Percentiles rank a stretch among this genome's conserved stretches.
phyloP scores from a whole-genome alignment of 2,113 vertebrate genomes.

The Gymnarchus niloticus region DNA sequence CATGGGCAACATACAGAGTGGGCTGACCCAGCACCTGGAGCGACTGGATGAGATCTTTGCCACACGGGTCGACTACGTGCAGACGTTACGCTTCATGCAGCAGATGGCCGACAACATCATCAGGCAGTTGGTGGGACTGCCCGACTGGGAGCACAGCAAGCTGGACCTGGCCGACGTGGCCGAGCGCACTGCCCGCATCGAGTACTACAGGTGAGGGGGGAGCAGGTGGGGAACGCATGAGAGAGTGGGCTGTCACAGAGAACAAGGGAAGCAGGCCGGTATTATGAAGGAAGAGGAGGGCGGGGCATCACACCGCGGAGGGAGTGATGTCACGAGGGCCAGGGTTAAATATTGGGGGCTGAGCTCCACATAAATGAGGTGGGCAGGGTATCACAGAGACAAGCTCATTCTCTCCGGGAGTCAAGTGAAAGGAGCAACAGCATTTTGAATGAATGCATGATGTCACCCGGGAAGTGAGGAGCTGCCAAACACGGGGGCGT shows the following conservation, averaged over 20 bases:
- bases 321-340: not conserved
- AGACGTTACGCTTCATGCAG: slow-evolving; percentile 75
- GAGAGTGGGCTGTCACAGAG: not conserved
- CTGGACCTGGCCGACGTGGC: slow-evolving; percentile 67
- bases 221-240: not conserved
- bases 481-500: too few species aligned
- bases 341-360: too few species aligned
- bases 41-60: slow-evolving; percentile 83
- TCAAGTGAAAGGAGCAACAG: too few species aligned
- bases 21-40: slow-evolving; percentile 74
- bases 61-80: slow-evolving; percentile 64
- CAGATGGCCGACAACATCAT: slow-evolving; percentile 71
- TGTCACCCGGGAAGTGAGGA: too few species aligned
- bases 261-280: not conserved
- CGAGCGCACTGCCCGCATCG: slow-evolving; percentile 54
- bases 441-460: too few species aligned
- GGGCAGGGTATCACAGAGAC: not conserved
- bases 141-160: slow-evolving; percentile 65
- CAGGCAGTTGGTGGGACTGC: slow-evolving; percentile 75
- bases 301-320: not conserved
- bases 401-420: too few species aligned
- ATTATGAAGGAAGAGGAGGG: not conserved
- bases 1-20: slow-evolving; percentile 60
- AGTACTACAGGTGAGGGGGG: slow-evolving; percentile 81
- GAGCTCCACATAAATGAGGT: not conserved